These are phyloP conservation scores for Thalpophila matura DNA, from an alignment of 2,888 invertebrate species.

Conservation along the genomic window DNA sequence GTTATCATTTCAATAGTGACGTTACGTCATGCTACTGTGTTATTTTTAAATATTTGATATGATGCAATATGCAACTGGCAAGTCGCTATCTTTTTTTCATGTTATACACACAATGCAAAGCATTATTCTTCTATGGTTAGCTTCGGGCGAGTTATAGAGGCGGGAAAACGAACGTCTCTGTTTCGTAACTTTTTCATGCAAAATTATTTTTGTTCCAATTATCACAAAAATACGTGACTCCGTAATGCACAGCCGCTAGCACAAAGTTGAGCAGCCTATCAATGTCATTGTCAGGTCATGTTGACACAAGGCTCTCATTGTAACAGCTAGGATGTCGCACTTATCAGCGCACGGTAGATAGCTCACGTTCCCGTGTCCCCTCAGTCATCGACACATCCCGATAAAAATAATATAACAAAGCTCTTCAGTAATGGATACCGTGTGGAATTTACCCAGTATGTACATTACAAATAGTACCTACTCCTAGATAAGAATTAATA, in stretches of 20 bases:
- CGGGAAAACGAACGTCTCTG: background rate
- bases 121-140: background rate
- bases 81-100: constrained; percentile 1
- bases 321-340: constrained; percentile 71
- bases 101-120: background rate
- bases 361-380: constrained; percentile 66
- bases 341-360: constrained; percentile 73
- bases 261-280: constrained; percentile 50
- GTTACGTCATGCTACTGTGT: constrained; percentile 37
- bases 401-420: constrained; percentile 63
- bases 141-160: background rate
- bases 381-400: constrained; percentile 61
- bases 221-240: constrained; percentile 4
- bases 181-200: background rate
- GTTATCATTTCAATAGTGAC: constrained; percentile 34
- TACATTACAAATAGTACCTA: constrained; percentile 45
- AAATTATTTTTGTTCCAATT: background rate
- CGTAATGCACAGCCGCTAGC: background rate
- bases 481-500: constrained; percentile 56
- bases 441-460: constrained; percentile 67
- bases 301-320: constrained; percentile 72
- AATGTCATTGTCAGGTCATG: constrained; percentile 63
- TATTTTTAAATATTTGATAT: constrained; percentile 38
- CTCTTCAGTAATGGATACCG: constrained; percentile 43
- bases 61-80: constrained; percentile 26